Base-by-base conservation (phyloP, 1,140 invertebrate genomes). In the Drosophila micromelanica region DNA sequence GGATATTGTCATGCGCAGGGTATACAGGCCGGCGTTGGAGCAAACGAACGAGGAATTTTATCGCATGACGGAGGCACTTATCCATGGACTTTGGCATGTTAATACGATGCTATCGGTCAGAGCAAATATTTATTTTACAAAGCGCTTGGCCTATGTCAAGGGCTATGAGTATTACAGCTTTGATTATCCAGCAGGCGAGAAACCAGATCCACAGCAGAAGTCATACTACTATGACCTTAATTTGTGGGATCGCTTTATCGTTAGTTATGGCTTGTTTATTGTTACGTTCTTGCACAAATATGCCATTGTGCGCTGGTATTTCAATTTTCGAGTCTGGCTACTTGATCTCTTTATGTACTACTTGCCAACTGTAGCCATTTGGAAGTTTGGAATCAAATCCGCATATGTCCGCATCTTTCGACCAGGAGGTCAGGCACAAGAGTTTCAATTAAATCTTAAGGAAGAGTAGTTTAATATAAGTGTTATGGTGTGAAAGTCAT, bases 301-400 rank as follows among this genome's bases (percentile, higher is more conserved):
- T 37, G 52, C 57, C 35, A 43, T 92, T 27, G 55, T 92, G 6
- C 91, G 91, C 7, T 90, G 76, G 69, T 92, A 91, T 57, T 74
- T 91, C 1, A 92, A 92, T 61, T 82, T 89, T 17, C 85, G 91
- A 23, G 67, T 91, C 3, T 85, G 73, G 76, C 3, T 91, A 27
- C 67, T 76, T 51, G 68, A 82, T 45, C 40, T 86, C 5, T 45
- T 92, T 8, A 90, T 80, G 12, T 82, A 85, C 55, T 92, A 89
- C 49, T 91, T 92, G 72, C 91, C 91, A 40, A 91, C 78, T 48
- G 13, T 91, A n/a, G 91, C 91, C 37, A 82, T 92, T 76, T 91
- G 68, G 76, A 81, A 76, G 13, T 91, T 80, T 73, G 91, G 91
- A 42, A 27, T 79, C 2, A 80, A 89, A 32, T 69, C 73, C 17